Evolutionary conservation across 2,797 vertebrate species (phyloP), one percentile per base, ranked within the genome.

Genomic region (Ptychadena robeensis): DNA sequence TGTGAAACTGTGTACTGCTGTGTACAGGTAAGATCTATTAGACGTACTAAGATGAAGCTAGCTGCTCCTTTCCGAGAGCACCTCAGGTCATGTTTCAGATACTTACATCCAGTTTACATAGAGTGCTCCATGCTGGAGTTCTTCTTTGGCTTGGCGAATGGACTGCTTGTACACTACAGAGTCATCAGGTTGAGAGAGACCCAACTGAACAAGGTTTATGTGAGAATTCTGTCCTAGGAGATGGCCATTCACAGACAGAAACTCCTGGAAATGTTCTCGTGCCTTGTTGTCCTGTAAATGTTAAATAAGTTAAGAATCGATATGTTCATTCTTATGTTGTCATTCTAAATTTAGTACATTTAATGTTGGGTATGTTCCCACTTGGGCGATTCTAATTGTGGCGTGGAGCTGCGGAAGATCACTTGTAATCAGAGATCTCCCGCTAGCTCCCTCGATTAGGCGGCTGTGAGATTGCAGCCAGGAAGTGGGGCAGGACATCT

Each of bases 21-120:
- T 8, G 14, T 44, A 53, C 6, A 53, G 44, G 18, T 53, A 53
- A 5, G 18, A 22, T 53, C 6, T 53, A 18, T 1, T 5, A 22
- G 18, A 22, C 18, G 8, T 22, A 53, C 44, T 22, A 53, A 48
- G 40, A 4, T 48, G 40, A 18, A 48, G 40, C 9, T 38, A 15
- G n/a, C 11, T 15, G 14, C 11, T 18, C 57, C 57, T 59, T 25
- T n/a, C n/a, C 3, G 57, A 25, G n/a, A 59, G n/a, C n/a, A n/a
- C n/a, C n/a, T n/a, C n/a, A n/a, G n/a, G n/a, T n/a, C n/a, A 14
- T 31, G 66, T 37, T 68, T 11, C 14, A 27, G 6, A 80, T 48
- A 89, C 96, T 85, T 95, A 99, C 98, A 96, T 90, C 95, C 96
- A 97, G 85, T 98, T 95, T 78, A 99, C 89, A 92, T 98, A 99